Evolutionary conservation across 2,113 vertebrate species (phyloP).

Genomic region (Meriones unguiculatus): DNA sequence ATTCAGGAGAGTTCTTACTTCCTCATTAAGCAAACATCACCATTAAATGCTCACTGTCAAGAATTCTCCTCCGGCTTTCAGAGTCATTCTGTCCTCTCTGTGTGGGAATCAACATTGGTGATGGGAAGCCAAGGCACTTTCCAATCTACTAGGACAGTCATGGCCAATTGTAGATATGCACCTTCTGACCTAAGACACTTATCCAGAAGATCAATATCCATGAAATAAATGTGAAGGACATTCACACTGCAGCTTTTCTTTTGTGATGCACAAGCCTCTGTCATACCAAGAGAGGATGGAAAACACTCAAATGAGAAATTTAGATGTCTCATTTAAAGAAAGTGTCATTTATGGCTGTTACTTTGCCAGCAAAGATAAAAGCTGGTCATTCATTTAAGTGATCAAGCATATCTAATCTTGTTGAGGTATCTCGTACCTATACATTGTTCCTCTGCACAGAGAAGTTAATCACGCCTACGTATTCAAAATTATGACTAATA

Average conservation of each 20-base stretch:
- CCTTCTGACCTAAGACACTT: conserved; percentile 40
- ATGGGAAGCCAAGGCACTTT: not conserved
- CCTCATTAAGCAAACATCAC: conserved; percentile 54
- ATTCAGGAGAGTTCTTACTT: conserved; percentile 48
- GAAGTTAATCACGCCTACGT: not conserved
- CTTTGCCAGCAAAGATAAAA: not conserved
- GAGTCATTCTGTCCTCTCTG: not conserved
- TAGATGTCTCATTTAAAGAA: not conserved
- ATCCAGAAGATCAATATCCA: conserved; percentile 9
- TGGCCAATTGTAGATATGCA: not conserved
- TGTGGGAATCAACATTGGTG: not conserved
- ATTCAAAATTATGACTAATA: not conserved
- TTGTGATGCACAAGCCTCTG: not conserved
- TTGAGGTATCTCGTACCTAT: not conserved
- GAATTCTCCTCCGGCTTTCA: conserved; percentile 48
- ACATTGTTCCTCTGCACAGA: not conserved
- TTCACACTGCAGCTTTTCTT: not conserved
- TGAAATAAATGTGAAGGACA: conserved; percentile 1
- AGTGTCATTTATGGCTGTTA: not conserved
- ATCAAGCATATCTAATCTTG: not conserved
- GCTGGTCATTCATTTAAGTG: not conserved
- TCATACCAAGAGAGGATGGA: not conserved
- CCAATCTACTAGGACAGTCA: not conserved
- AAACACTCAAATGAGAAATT: not conserved
- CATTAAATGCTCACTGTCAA: conserved; percentile 61